phyloP scores from a whole-genome alignment of 1,140 invertebrate genomes.

The Adoxophyes honmai region DNA sequence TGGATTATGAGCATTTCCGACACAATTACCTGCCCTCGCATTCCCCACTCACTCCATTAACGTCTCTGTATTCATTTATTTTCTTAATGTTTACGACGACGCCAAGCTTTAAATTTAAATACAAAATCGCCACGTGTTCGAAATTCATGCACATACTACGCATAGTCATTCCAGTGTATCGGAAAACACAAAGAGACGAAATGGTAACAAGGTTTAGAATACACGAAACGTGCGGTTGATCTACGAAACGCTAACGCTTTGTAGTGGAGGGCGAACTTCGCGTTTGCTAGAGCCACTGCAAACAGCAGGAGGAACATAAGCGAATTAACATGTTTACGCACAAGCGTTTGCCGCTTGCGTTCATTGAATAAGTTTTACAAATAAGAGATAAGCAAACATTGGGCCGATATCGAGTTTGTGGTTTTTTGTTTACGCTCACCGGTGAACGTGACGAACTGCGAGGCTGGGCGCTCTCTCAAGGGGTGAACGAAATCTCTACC shows the following conservation, averaged over 20 bases:
- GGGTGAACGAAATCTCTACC: background rate
- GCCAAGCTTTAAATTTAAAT: no score
- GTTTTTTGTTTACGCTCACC: conserved; percentile 26
- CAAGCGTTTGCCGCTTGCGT: conserved; percentile 28
- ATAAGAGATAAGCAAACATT: conserved; percentile 33
- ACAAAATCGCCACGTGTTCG: no score
- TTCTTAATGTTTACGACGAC: no score
- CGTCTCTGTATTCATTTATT: no score
- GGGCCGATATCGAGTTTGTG: conserved; percentile 27
- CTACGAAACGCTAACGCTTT: conserved; percentile 34
- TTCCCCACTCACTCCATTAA: no score
- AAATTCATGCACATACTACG: no score
- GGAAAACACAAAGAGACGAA: no score
- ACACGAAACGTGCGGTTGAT: background rate
- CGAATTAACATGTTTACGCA: conserved; percentile 52
- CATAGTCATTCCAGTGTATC: no score
- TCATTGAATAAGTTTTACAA: conserved; percentile 40
- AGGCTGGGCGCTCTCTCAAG: background rate
- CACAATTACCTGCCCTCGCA: no score
- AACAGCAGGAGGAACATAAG: conserved; percentile 48
- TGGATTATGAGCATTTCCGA: no score
- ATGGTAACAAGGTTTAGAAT: no score
- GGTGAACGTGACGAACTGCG: background rate
- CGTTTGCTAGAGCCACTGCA: conserved; percentile 44
- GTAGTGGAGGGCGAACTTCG: conserved; percentile 44